Percentiles rank a stretch among this genome's conserved stretches.
Conservation (phyloP, 2,888 invertebrate genomes). For the Galerucella calmariensis region DNA sequence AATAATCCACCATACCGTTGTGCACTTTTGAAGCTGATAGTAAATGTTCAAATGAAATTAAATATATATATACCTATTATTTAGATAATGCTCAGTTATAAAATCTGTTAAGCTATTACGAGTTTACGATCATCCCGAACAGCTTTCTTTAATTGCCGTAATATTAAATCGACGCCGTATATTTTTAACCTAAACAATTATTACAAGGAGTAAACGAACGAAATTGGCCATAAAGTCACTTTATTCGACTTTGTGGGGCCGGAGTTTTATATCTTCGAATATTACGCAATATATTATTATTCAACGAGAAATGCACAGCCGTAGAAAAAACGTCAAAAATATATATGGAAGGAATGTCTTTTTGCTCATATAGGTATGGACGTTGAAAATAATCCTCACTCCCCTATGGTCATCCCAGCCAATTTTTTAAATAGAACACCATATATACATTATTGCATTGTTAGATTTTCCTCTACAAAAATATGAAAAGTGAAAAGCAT, state of each 20-base stretch:
- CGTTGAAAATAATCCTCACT: too few species aligned
- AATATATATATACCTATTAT: conserved; percentile 38
- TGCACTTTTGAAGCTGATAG: conserved; percentile 19
- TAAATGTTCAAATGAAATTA: conserved; percentile 37
- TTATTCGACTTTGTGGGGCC: not conserved
- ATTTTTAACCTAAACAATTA: conserved; percentile 37
- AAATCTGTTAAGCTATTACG: conserved; percentile 50
- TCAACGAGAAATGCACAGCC: too few species aligned
- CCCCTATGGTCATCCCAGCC: too few species aligned
- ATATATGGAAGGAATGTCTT: too few species aligned
- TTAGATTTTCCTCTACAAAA: too few species aligned
- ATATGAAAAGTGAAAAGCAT: too few species aligned
- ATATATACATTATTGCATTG: too few species aligned
- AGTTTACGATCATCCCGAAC: conserved; percentile 50
- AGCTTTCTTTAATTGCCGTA: conserved; percentile 53
- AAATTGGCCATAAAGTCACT: conserved; percentile 18
- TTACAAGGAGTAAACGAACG: conserved; percentile 44
- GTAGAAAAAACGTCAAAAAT: too few species aligned
- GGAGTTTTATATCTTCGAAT: not conserved
- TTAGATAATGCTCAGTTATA: conserved; percentile 51
- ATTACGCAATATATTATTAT: not conserved
- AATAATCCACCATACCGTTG: conserved; percentile 4
- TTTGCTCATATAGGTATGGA: too few species aligned
- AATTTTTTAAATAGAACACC: too few species aligned
- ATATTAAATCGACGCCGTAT: conserved; percentile 49